Percentiles rank a stretch among this genome's conserved stretches.
These are phyloP conservation scores for Alligator sinensis DNA, from an alignment of 2,113 vertebrate genomes.

Conservation along the genomic window DNA sequence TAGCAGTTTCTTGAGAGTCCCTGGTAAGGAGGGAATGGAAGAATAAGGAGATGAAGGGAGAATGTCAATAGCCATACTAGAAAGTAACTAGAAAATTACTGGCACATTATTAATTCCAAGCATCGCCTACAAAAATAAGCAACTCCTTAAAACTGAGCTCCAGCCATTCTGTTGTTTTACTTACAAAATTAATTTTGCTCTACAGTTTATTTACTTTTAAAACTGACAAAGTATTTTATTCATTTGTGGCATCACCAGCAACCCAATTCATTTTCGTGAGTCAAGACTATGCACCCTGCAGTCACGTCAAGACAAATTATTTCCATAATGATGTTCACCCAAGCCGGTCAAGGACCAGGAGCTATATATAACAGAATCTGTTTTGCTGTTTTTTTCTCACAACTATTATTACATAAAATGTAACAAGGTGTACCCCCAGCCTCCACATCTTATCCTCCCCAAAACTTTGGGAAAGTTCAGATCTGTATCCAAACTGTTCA, in stretches of 20 bases:
- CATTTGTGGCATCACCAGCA: background rate
- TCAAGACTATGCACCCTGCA: constrained; percentile 22
- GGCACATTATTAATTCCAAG: background rate
- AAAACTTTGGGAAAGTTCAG: background rate
- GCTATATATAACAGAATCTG: background rate
- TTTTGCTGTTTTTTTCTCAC: constrained; percentile 3
- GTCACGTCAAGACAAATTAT: constrained; percentile 57
- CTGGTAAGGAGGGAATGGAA: background rate
- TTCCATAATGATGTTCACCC: constrained; percentile 34
- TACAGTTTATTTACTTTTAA: background rate
- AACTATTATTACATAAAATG: background rate
- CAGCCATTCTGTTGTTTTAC: background rate
- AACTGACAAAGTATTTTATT: background rate
- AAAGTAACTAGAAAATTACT: background rate
- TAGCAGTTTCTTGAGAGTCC: background rate
- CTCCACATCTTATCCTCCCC: background rate
- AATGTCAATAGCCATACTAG: background rate
- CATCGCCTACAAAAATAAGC: background rate
- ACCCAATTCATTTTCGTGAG: constrained; percentile 55
- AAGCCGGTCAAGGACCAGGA: background rate
- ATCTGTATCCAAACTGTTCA: background rate
- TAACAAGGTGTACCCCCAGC: background rate
- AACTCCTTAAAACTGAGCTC: background rate
- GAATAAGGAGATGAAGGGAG: background rate
- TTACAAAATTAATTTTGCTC: constrained; percentile 6